phyloP scores from a whole-genome alignment of 2,888 invertebrate species.

The Standfussiana lucernea region DNA sequence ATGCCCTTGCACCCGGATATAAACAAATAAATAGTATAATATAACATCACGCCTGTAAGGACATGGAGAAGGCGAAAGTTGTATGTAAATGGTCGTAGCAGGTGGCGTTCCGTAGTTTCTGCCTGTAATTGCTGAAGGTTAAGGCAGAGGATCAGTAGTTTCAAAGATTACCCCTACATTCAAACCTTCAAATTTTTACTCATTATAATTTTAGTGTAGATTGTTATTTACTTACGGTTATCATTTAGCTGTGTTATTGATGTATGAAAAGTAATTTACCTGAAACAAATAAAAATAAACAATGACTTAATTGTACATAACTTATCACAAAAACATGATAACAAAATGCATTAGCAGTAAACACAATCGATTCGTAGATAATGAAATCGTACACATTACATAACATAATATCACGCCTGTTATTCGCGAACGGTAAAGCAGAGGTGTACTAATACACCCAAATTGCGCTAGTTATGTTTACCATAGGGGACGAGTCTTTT shows the following conservation, averaged over 20 bases:
- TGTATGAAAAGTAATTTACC: slow-evolving; percentile 2
- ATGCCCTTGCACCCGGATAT: slow-evolving; percentile 40
- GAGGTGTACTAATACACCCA: not conserved
- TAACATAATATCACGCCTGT: not conserved
- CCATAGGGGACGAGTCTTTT: too few relatives aligned
- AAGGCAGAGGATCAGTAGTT: not conserved
- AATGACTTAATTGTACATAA: not conserved
- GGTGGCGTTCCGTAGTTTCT: not conserved
- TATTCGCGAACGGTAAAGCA: not conserved
- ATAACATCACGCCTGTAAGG: not conserved
- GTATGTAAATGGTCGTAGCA: not conserved
- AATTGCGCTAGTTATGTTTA: not conserved
- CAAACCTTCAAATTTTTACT: not conserved
- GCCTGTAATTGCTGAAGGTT: not conserved
- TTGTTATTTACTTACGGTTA: slow-evolving; percentile 1
- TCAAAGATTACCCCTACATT: not conserved
- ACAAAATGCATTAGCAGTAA: not conserved
- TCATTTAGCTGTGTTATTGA: too few relatives aligned
- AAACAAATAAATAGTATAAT: slow-evolving; percentile 37
- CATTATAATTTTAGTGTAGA: not conserved
- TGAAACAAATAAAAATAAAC: slow-evolving; percentile 14
- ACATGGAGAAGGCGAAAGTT: not conserved
- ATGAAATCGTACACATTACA: not conserved
- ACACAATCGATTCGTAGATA: not conserved
- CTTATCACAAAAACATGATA: not conserved